Evolutionary conservation across 1,140 invertebrate species (phyloP).

Genomic region (Mesaphorura yosii): DNA sequence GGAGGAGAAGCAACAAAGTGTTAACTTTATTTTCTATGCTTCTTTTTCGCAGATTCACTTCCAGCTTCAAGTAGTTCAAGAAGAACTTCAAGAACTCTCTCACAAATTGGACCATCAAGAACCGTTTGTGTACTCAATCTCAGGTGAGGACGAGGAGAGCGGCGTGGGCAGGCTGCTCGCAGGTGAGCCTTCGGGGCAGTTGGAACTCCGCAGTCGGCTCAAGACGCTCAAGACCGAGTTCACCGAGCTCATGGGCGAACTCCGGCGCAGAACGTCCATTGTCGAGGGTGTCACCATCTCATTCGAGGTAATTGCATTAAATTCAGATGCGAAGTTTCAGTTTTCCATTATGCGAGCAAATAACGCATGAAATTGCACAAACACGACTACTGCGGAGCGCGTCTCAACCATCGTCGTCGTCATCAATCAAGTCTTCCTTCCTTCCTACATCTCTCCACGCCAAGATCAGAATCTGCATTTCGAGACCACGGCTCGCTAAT

Average conservation of each 20-base stretch:
- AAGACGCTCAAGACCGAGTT: constrained; percentile 44
- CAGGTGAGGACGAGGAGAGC: not conserved
- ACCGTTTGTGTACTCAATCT: not conserved
- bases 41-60: constrained; percentile 44
- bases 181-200: constrained; percentile 19
- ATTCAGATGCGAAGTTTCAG: no score
- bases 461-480: no score
- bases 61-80: constrained; percentile 41
- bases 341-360: no score
- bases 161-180: constrained; percentile 3
- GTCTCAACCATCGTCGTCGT: no score
- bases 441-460: no score
- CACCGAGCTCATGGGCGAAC: constrained; percentile 41
- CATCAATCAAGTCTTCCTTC: no score
- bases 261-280: constrained; percentile 39
- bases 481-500: no score
- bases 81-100: constrained; percentile 41
- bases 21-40: no score
- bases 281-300: constrained; percentile 33
- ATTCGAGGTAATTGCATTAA: constrained; percentile 24
- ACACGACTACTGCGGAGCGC: no score
- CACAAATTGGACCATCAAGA: constrained; percentile 34
- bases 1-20: no score
- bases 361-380: no score
- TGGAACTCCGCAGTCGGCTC: constrained; percentile 36